Conservation (phyloP, 2,113 vertebrate genomes). For the Gadus chalcogrammus region DNA sequence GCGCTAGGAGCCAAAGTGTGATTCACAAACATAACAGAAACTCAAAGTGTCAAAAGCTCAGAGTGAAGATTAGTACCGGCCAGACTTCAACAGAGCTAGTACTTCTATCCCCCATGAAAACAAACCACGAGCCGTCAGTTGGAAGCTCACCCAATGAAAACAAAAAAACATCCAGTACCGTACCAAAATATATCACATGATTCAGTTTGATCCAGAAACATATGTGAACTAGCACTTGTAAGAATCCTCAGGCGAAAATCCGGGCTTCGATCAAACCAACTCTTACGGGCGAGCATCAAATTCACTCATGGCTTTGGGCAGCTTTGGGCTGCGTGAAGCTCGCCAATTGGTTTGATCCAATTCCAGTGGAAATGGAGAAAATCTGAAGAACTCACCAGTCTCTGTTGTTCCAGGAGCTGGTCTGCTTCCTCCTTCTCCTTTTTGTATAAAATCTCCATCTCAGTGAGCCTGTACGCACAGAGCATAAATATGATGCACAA, state of each 20-base stretch:
- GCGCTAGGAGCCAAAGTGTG: conserved; percentile 78
- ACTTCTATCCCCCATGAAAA: conserved; percentile 23
- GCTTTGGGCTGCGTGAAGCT: background rate
- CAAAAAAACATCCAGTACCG: conserved; percentile 17
- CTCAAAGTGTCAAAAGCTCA: conserved; percentile 65
- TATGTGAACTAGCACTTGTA: background rate
- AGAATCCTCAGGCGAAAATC: conserved; percentile 1
- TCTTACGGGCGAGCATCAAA: no score
- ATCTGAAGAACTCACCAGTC: conserved; percentile 82
- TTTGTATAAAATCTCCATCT: conserved; percentile 99
- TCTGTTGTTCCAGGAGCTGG: conserved; percentile 95
- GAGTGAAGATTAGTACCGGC: conserved; percentile 86
- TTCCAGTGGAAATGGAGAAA: background rate
- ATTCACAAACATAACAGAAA: conserved; percentile 60
- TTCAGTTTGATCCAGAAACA: background rate
- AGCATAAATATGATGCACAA: background rate
- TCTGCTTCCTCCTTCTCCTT: conserved; percentile 98
- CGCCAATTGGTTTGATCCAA: conserved; percentile 18
- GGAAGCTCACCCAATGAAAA: conserved; percentile 14
- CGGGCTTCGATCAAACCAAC: conserved; percentile 11
- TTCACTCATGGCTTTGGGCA: no score
- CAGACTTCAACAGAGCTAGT: conserved; percentile 78
- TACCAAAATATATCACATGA: conserved; percentile 10
- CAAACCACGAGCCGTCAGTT: no score
- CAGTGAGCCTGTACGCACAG: conserved; percentile 81